Evolutionary conservation across 2,113 vertebrate species (phyloP).

Genomic region (Jaculus jaculus): DNA sequence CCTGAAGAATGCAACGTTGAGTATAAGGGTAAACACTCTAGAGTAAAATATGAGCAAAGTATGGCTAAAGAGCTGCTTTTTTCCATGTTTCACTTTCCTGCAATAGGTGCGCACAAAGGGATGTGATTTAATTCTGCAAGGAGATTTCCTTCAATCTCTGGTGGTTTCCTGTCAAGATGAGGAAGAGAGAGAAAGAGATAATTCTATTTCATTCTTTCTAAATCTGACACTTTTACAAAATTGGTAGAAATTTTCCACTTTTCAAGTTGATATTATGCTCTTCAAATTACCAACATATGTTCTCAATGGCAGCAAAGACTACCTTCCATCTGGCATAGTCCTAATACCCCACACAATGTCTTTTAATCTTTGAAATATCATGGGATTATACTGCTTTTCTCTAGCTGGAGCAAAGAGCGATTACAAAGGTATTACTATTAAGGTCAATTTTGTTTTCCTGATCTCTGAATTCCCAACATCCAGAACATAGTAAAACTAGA

Average conservation of each 20-base stretch:
- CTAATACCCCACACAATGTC: background rate
- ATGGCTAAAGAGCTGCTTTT: background rate
- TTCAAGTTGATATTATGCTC: background rate
- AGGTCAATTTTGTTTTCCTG: background rate
- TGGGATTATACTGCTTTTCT: background rate
- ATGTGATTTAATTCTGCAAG: background rate
- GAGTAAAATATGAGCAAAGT: background rate
- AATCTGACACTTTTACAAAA: background rate
- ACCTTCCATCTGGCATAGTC: background rate
- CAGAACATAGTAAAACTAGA: background rate
- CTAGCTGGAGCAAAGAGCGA: background rate
- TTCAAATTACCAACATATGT: background rate
- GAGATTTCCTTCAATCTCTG: background rate
- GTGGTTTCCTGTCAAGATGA: conserved; percentile 6
- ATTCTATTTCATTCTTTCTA: background rate
- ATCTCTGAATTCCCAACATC: background rate
- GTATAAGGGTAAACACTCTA: background rate
- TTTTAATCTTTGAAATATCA: background rate
- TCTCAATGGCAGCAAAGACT: background rate
- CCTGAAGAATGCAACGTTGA: background rate
- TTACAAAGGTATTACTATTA: background rate
- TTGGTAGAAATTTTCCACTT: background rate
- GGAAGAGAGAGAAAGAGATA: background rate
- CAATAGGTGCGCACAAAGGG: background rate
- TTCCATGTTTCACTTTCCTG: background rate